These are phyloP conservation scores for Leptosomus discolor DNA, from an alignment of 2,113 vertebrate species.

Conservation along the genomic window DNA sequence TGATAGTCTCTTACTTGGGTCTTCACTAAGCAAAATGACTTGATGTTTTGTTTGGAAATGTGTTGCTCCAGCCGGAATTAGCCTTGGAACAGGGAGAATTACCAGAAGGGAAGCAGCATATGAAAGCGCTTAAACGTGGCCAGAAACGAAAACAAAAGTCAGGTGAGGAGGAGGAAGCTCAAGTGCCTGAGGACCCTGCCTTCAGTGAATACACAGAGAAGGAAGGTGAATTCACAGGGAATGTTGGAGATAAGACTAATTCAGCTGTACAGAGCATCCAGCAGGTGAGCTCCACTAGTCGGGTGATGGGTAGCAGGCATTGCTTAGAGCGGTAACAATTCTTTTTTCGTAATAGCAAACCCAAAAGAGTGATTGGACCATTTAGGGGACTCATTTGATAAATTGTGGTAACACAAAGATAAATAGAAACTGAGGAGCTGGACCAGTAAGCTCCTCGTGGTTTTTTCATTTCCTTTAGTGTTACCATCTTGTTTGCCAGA, in stretches of 20 bases:
- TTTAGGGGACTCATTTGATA: not conserved
- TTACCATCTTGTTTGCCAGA: not conserved
- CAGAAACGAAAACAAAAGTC: constrained; percentile 83
- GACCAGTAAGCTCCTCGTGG: not conserved
- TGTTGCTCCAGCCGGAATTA: constrained; percentile 77
- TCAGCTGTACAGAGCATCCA: constrained; percentile 97
- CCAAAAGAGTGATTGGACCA: not conserved
- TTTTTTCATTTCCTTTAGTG: not conserved
- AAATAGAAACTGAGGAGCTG: not conserved
- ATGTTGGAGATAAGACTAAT: constrained; percentile 89
- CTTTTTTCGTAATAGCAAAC: not conserved
- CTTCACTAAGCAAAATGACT: not conserved
- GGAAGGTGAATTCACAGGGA: constrained; percentile 74
- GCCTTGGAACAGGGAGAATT: constrained; percentile 83
- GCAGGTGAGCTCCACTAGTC: constrained; percentile 76
- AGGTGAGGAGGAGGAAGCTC: constrained; percentile 72
- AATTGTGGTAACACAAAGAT: not conserved
- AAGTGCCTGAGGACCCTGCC: constrained; percentile 77
- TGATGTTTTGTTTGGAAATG: not conserved
- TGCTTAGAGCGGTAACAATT: not conserved
- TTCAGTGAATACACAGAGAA: constrained; percentile 82
- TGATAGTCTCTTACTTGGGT: not conserved
- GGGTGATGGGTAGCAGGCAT: not conserved
- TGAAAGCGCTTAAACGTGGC: constrained; percentile 68
- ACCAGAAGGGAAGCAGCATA: constrained; percentile 75